Evolutionary conservation across 1,140 invertebrate species (phyloP).

Genomic region (Nylanderia fulva): DNA sequence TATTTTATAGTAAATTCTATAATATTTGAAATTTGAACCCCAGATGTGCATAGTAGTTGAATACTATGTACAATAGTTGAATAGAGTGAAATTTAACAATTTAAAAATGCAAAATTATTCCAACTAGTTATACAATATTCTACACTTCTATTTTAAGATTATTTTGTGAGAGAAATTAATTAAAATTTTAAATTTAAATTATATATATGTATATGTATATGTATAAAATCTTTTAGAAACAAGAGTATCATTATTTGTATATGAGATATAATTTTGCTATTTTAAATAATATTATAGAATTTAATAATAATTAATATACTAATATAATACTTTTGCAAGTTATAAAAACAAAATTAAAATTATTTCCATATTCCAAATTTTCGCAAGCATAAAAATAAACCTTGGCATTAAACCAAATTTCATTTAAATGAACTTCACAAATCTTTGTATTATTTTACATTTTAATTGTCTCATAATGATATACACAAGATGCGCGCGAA

Average conservation of each 20-base stretch:
- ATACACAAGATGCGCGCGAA: background rate
- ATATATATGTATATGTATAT: too few relatives aligned
- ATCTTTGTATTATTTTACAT: background rate
- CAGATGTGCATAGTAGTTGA: too few relatives aligned
- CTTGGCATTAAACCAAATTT: background rate
- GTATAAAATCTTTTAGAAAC: background rate
- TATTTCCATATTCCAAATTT: background rate
- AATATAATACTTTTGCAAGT: constrained; percentile 11
- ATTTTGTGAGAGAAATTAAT: background rate
- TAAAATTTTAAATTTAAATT: background rate
- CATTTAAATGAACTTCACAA: background rate
- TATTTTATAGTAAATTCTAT: background rate
- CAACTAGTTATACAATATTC: background rate
- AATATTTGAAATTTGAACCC: too few relatives aligned
- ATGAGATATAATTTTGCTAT: background rate
- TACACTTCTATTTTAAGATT: background rate
- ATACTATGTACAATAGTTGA: too few relatives aligned
- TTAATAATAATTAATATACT: background rate
- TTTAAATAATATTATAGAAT: background rate
- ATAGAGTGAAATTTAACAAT: background rate
- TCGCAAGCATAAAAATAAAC: background rate
- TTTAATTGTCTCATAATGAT: background rate
- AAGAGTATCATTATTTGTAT: background rate
- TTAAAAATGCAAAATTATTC: background rate
- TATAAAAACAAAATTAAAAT: background rate